A percentile compares a stretch with the other conserved stretches of the same genome.
phyloP scores from a whole-genome alignment of 2,888 invertebrate genomes.

The Ormyrus nitidulus region DNA sequence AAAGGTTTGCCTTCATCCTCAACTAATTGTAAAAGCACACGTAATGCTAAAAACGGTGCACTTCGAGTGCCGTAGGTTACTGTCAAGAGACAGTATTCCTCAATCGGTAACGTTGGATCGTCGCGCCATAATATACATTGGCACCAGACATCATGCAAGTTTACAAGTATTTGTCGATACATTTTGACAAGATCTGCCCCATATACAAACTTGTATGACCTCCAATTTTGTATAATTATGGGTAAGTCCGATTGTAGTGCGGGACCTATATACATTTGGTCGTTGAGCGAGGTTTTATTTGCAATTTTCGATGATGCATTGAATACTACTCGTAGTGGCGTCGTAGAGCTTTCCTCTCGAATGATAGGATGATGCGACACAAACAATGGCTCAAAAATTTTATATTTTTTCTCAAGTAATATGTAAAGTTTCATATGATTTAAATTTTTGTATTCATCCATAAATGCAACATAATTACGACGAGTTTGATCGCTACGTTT shows the following conservation, averaged over 20 bases:
- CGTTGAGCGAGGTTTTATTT: neutral
- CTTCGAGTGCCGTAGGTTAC: constrained; percentile 1
- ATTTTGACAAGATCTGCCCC: neutral
- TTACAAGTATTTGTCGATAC: neutral
- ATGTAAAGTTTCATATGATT: too few relatives aligned
- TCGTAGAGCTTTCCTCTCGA: neutral
- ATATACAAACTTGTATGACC: neutral
- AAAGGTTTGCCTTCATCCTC: neutral
- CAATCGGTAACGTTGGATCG: neutral
- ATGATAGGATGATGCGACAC: neutral
- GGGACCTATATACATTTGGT: neutral
- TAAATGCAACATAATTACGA: neutral
- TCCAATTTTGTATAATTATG: neutral
- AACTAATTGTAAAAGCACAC: neutral
- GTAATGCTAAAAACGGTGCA: neutral
- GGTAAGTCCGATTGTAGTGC: neutral
- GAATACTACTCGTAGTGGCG: neutral
- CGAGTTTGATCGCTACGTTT: neutral
- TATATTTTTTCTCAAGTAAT: too few relatives aligned
- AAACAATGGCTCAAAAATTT: neutral
- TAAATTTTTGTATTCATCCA: neutral
- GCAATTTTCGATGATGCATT: neutral
- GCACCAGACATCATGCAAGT: neutral
- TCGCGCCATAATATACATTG: neutral
- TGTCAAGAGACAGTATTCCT: neutral